Base-by-base conservation (phyloP, 2,888 invertebrate genomes). In the Orgyia antiqua region DNA sequence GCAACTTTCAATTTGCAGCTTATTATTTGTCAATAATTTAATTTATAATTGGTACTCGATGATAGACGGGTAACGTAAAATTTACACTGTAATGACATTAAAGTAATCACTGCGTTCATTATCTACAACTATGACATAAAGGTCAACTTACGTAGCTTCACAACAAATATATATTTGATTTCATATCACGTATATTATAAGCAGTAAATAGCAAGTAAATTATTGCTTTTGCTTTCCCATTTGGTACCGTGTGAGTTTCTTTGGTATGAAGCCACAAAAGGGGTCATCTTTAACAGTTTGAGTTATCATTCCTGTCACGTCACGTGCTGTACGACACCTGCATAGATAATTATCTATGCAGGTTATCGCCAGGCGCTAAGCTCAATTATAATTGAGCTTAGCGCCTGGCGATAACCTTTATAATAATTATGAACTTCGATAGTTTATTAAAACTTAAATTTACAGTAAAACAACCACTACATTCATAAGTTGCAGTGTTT, bases 271-370 rank as follows among this genome's bases (percentile, higher is more conserved):
- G 48, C 53, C 60, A 65, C 54, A 65, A 69, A 70, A 66, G 66
- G 64, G 59, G 56, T 58, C 66, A 68, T 72, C 67, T 68, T 63
- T 57, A 70, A 73, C 70, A 69, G 73, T 73, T 72, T 62, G 58
- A 58, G 58, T 68, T 58, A 65, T 59, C 57, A 82, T 78, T 76
- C 77, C 48, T 67, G 75, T 79, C 83, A 83, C 80, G 83, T 66
- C 46, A 51, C 43, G 43, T 56, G 64, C 23, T 40, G 66, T 49
- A 60, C 63, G 65, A 69, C 72, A 80, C 80, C 80, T 82, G 84
- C 79, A 79, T 80, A 46, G 58, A 45, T 52, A 65, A 77, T n/a
- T n/a, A n/a, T n/a, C n/a, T 51, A 42, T 45, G 50, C 51, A 58
- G 60, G 68, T 68, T 73, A 72, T 73, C 71, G 65, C 55, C 59